Percentiles rank a stretch among this genome's conserved stretches.
These are phyloP conservation scores for Eucidaris tribuloides DNA, from an alignment of 35 echinoderm and acorn worm species.

Conservation along the genomic window DNA sequence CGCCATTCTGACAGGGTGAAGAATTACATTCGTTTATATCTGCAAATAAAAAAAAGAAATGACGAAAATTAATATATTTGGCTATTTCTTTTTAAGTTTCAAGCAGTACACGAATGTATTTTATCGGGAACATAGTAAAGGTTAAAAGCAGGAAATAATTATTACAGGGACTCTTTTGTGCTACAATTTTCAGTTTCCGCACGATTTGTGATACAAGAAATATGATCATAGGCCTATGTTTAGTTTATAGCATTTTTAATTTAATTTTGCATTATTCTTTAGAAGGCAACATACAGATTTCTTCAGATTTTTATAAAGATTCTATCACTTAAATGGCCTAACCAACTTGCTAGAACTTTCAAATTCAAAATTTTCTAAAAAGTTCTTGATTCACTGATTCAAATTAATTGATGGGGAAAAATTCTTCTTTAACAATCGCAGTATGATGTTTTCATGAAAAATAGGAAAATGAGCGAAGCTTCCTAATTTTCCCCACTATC, in stretches of 20 bases:
- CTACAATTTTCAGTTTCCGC: neutral
- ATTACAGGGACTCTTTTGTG: neutral
- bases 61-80: neutral
- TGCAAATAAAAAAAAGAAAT: neutral
- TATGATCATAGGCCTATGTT: neutral
- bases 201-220: neutral
- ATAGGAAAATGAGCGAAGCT: too few relatives aligned
- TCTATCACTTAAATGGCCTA: too few relatives aligned
- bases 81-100: neutral
- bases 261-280: too few relatives aligned
- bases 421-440: too few relatives aligned
- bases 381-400: too few relatives aligned
- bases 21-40: neutral
- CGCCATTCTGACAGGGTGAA: constrained; percentile 34
- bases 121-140: neutral
- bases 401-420: too few relatives aligned
- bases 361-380: too few relatives aligned
- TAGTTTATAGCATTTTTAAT: neutral
- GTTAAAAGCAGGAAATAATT: neutral
- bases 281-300: too few relatives aligned
- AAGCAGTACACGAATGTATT: neutral
- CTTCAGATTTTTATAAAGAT: too few relatives aligned
- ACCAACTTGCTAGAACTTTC: too few relatives aligned
- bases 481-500: too few relatives aligned
- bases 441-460: too few relatives aligned